Evolutionary conservation across 1,140 invertebrate species (phyloP), one percentile per base, ranked within the genome.

Genomic region (Macrosteles quadrilineatus): DNA sequence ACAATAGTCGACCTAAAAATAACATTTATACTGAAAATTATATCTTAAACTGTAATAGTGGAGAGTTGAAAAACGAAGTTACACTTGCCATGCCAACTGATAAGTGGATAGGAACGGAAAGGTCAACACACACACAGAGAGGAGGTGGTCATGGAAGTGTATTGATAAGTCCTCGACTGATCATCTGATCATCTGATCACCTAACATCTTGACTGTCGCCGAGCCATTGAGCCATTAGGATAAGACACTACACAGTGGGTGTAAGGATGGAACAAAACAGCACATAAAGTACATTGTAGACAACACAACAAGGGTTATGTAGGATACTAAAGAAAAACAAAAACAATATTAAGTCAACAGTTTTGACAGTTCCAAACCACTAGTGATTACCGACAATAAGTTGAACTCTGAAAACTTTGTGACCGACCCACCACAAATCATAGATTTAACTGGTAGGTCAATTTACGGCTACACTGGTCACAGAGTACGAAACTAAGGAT

Each of bases 51-150:
- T 53, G 23, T 53, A 53, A 53, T 6, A 53, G 23, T 53, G 47
- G 17, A 19, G 17, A 53, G 17, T 53, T 19, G 23, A 53, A 53
- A 53, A 53, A 53, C 47, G 47, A 31, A 27, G 14, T 31, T 17
- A 62, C 66, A 70, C 66, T 71, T 71, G 73, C 72, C 73, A 74
- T 73, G 73, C 73, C 71, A 70, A 64, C 62, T 47, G 31, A 70
- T 68, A 68, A 70, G 55, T 64, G 40, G 30, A 23, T 36, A 66
- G 73, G 62, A 43, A 67, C 47, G 71, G 67, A 63, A 40, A 69
- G 73, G 68, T 62, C 36, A 72, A 69, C 57, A 66, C 72, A 74
- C 73, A 74, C 69, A 72, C 71, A 74, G 68, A 74, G 70, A 72
- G 69, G 68, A 72, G 47, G 70, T 21, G 70, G 71, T 71, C 73